Evolutionary conservation across 2,797 vertebrate species (phyloP).

Genomic region (Diplodus sargus): DNA sequence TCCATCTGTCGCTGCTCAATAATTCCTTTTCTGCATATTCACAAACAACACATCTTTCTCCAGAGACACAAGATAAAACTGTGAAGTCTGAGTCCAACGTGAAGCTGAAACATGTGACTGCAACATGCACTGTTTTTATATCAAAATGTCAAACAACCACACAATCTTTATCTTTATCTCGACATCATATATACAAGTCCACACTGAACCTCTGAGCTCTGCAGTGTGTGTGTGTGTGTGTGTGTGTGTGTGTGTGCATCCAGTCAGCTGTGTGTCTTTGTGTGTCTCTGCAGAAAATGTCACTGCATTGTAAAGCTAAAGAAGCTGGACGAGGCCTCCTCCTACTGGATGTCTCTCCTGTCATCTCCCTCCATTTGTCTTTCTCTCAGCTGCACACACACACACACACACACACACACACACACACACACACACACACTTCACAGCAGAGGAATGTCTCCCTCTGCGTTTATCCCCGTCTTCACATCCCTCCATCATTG

Average conservation of each 20-base stretch:
- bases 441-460: constrained; percentile 43
- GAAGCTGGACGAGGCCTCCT: constrained; percentile 36
- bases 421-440: constrained; percentile 9
- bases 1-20: too few relatives aligned
- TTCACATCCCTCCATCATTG: constrained; percentile 54
- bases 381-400: not conserved
- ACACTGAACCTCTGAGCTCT: too few relatives aligned
- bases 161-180: too few relatives aligned
- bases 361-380: not conserved
- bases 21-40: too few relatives aligned
- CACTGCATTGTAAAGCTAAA: constrained; percentile 9
- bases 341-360: constrained; percentile 31
- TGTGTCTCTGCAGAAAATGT: constrained; percentile 21
- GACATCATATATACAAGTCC: too few relatives aligned
- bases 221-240: not conserved
- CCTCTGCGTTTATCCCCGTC: constrained; percentile 24
- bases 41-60: too few relatives aligned
- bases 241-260: not conserved
- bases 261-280: not conserved
- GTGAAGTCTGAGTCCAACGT: not conserved
- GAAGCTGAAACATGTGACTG: too few relatives aligned
- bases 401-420: not conserved
- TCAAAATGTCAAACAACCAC: too few relatives aligned
- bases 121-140: too few relatives aligned
- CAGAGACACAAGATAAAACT: too few relatives aligned